Evolutionary conservation across 2,797 vertebrate genomes (phyloP).

Genomic region (Esox lucius): DNA sequence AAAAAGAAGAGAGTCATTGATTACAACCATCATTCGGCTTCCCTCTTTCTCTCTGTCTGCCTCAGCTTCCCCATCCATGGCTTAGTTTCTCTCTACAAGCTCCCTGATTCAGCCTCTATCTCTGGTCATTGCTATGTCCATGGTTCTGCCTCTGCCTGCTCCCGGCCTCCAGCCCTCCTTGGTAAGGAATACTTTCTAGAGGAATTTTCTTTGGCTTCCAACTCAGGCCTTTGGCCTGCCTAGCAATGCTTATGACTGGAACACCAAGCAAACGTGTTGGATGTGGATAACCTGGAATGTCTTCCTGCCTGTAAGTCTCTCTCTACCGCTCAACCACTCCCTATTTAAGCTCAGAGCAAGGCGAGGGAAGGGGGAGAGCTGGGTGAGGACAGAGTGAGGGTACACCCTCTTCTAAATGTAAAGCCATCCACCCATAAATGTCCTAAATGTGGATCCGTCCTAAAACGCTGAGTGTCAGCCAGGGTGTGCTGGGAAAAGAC

Average conservation of each 20-base stretch:
- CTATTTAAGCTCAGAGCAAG: conserved; percentile 33
- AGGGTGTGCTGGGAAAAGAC: neutral
- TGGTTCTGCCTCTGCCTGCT: conserved; percentile 16
- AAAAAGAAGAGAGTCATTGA: conserved; percentile 34
- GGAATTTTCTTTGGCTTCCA: conserved; percentile 44
- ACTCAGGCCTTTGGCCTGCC: conserved; percentile 31
- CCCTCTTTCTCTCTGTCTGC: conserved; percentile 10
- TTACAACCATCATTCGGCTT: conserved; percentile 35
- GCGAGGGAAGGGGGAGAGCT: conserved; percentile 19
- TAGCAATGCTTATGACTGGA: conserved; percentile 20
- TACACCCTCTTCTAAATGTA: conserved; percentile 1
- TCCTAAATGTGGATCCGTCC: neutral
- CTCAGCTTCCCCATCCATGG: neutral
- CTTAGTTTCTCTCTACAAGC: no score
- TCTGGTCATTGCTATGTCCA: conserved; percentile 30
- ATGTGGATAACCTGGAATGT: conserved; percentile 22
- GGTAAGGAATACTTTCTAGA: conserved; percentile 39
- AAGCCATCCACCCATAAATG: neutral
- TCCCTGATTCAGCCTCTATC: no score
- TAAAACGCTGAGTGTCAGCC: neutral
- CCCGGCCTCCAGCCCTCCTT: conserved; percentile 21
- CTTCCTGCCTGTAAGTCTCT: conserved; percentile 17
- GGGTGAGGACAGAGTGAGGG: neutral
- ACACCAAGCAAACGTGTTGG: conserved; percentile 19
- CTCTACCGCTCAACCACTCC: conserved; percentile 27